Conservation (phyloP, 2,113 vertebrate species). For the Delphinus delphis region DNA sequence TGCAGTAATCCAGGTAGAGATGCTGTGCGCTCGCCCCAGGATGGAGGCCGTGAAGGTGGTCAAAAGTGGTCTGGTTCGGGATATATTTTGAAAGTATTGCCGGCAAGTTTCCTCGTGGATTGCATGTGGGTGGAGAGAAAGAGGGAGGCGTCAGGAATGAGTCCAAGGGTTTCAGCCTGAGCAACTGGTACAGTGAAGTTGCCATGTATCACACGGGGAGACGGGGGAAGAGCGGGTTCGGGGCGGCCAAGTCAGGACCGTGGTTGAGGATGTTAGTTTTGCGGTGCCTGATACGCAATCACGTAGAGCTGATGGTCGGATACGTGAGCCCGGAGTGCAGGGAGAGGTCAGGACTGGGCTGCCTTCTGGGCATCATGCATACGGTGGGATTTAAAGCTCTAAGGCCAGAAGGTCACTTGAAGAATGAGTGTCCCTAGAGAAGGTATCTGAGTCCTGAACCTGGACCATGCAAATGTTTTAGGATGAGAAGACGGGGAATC, state of each 20-base stretch:
- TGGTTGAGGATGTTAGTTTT: not conserved
- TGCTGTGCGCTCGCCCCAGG: not conserved
- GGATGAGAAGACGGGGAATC: not conserved
- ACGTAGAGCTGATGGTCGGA: accelerated
- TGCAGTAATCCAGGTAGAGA: not conserved
- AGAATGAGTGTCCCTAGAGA: not conserved
- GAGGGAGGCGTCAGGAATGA: not conserved
- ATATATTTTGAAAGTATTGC: not conserved
- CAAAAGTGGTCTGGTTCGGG: not conserved
- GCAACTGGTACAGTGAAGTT: accelerated
- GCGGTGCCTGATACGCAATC: accelerated
- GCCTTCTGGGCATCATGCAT: not conserved
- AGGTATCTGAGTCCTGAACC: not conserved
- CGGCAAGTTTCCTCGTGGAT: not conserved
- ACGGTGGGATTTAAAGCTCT: accelerated
- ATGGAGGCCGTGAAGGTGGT: not conserved
- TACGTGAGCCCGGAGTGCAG: accelerated
- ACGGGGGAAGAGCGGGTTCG: accelerated
- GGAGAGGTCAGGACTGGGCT: not conserved
- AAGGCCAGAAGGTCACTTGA: not conserved
- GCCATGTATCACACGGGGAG: accelerated
- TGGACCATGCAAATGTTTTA: not conserved
- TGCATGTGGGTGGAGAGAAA: not conserved
- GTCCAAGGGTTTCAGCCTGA: not conserved
- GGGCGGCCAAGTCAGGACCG: not conserved